Conservation (phyloP, 2,113 vertebrate genomes). For the Tricholaema leucomelas region DNA sequence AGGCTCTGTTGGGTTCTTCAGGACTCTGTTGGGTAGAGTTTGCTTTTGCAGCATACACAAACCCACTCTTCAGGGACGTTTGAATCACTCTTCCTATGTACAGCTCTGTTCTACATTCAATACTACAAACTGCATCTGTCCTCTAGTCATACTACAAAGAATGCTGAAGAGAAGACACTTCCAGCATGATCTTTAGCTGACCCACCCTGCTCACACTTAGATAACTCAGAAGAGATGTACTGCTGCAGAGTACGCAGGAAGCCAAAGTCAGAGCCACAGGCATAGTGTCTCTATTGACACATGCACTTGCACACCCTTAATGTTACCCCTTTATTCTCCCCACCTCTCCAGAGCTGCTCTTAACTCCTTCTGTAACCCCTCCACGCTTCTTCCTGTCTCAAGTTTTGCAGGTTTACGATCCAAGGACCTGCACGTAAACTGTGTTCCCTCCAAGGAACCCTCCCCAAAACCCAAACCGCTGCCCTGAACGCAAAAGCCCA, state of each 20-base stretch:
- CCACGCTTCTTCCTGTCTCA: not conserved
- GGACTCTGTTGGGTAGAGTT: not conserved
- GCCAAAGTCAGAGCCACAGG: not conserved
- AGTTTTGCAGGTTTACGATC: not conserved
- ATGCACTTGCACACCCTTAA: fast-evolving
- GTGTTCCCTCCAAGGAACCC: not conserved
- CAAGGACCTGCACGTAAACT: not conserved
- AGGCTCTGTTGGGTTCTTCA: not conserved
- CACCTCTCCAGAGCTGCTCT: not conserved
- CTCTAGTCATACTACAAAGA: not conserved
- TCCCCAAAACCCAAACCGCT: not conserved
- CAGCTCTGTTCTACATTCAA: not conserved
- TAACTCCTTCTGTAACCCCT: not conserved
- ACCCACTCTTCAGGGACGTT: not conserved
- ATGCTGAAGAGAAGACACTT: not conserved
- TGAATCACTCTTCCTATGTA: not conserved
- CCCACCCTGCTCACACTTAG: not conserved
- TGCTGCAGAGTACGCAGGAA: not conserved
- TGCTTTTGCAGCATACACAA: not conserved
- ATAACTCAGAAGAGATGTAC: not conserved
- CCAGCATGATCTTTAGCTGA: not conserved
- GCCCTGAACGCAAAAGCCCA: not conserved
- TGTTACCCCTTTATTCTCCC: not conserved
- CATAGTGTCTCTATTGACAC: not conserved
- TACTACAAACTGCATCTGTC: not conserved